A percentile compares a stretch with the other conserved stretches of the same genome.
These are phyloP conservation scores for Schizothorax lantsangensis DNA, from an alignment of 2,797 vertebrate species.

Conservation along the genomic window DNA sequence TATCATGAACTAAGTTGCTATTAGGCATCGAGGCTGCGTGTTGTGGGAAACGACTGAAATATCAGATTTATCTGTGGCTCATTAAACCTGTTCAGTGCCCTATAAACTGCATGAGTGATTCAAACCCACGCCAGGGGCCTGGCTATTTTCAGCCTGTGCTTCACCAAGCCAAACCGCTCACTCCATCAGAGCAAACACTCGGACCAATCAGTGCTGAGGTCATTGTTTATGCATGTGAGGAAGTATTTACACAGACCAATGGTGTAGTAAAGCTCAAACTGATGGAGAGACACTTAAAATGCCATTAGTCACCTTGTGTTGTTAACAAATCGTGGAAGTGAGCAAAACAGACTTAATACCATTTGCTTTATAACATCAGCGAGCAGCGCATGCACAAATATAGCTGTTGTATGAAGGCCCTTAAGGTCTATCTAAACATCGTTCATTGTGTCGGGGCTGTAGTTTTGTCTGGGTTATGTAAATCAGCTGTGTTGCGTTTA, in stretches of 20 bases:
- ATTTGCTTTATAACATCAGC: slow-evolving; percentile 47
- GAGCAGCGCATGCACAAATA: slow-evolving; percentile 20
- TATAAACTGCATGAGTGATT: slow-evolving; percentile 52
- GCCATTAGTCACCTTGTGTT: slow-evolving; percentile 47
- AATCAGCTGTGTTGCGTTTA: slow-evolving; percentile 65
- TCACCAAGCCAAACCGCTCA: slow-evolving; percentile 40
- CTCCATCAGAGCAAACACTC: slow-evolving; percentile 43
- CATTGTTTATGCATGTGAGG: slow-evolving; percentile 49
- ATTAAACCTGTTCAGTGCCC: slow-evolving; percentile 51
- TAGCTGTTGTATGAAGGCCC: slow-evolving; percentile 43
- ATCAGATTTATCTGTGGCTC: slow-evolving; percentile 53
- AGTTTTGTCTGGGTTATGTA: slow-evolving; percentile 66
- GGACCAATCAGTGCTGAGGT: slow-evolving; percentile 46
- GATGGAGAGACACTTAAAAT: slow-evolving; percentile 49
- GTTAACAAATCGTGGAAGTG: slow-evolving; percentile 33
- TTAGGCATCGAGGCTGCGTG: slow-evolving; percentile 4
- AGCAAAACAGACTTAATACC: slow-evolving; percentile 40
- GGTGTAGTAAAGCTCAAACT: slow-evolving; percentile 48
- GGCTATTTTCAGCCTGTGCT: slow-evolving; percentile 48
- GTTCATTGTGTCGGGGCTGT: slow-evolving; percentile 30
- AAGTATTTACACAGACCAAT: slow-evolving; percentile 49
- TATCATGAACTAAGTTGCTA: slow-evolving; percentile 35
- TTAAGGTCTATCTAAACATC: slow-evolving; percentile 43
- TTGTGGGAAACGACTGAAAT: slow-evolving; percentile 46
- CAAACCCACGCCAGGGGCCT: slow-evolving; percentile 41